Evolutionary conservation across 2,888 invertebrate genomes (phyloP), one percentile per base, ranked within the genome.

Genomic region (Melikaiella ostensackeni): DNA sequence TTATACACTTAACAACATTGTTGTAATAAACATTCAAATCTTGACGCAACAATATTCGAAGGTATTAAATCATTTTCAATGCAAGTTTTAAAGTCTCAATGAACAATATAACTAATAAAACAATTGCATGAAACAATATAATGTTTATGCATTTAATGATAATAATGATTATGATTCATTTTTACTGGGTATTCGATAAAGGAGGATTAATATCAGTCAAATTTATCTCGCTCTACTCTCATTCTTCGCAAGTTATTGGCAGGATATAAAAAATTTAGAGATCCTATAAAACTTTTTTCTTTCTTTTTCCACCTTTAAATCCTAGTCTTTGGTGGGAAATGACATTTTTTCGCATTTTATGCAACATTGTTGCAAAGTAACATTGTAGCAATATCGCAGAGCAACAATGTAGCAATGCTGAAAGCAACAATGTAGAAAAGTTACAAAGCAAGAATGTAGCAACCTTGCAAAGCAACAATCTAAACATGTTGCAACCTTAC

Each of bases 191-290:
- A 9, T 50, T 30, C 7, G 27, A 50, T 50, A 70, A n/a, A 46
- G 46, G 46, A 42, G 42, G 27, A 30, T 24, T 70, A 70, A 46
- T 70, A 21, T 21, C 57, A 57, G 57, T 24, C 57, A 57, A 57
- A 57, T 38, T 66, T 46, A 64, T 64, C 21, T 64, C 64, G 21
- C 19, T n/a, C 9, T n/a, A 63, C 62, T 35, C 38, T 27, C 64
- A 38, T 21, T 21, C 24, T 66, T 30, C 27, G 11, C 46, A 13
- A 11, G 46, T 46, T 66, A 46, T 66, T 42, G 46, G 46, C 46
- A 46, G 27, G 11, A 27, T 66, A 70, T 70, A 70, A 27, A 70
- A 70, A 70, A 50, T 70, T 70, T 30, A 50, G 27, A 70, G 50
- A n/a, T 50, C 66, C 42, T 66, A 70, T 50, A 70, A 70, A 70